Base-by-base conservation (phyloP, 1,140 invertebrate species). In the Drosophila auraria region DNA sequence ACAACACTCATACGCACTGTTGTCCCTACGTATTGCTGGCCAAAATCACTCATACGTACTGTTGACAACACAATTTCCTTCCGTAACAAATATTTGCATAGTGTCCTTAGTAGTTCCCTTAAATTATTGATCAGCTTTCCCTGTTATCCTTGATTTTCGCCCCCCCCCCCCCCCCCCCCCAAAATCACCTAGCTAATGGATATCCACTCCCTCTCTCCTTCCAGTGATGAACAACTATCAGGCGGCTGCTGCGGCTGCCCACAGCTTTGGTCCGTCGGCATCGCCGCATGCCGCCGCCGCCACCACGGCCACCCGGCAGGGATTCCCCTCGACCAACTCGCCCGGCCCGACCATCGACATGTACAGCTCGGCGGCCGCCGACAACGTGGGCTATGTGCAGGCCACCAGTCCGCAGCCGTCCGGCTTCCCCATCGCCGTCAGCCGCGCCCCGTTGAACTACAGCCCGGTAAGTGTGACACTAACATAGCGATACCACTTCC, bases 211-310 rank as follows among this genome's bases (percentile, higher is more conserved):
- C 66, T 6, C 36, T 50, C 14, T 17, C 9, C 2, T 66, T 54
- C 14, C 96, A 98, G 97, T 98, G 94, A 98, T 98, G 96, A 98
- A 98, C 95, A 98, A 98, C 95, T 98, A 98, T 94, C 97, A 96
- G 93, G 96, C 96, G 51, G 96, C 96, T 77, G 96, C 96, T 47
- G 96, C 95, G 77, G 96, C 95, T 57, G 95, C 95, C 50, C 94
- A 94, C 59, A 96, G 96, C 50, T 97, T 96, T 83, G 97, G 95
- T 79, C 94, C 95, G 38, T 94, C 94, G 53, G 91, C 87, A 50
- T 92, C 91, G 60, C 91, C 91, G 11, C 91, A 92, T 63, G 94
- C 94, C 87, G 93, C 95, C 90, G 94, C 95, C 93, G 93, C 95
- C 94, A 94, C 94, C 83, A 95, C 96, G 82, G 95, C 96, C 83